Evolutionary conservation across 92 coral and sea anemone genomes (phyloP), one percentile per base, ranked within the genome.

Genomic region (Umimayanthus kanabou): DNA sequence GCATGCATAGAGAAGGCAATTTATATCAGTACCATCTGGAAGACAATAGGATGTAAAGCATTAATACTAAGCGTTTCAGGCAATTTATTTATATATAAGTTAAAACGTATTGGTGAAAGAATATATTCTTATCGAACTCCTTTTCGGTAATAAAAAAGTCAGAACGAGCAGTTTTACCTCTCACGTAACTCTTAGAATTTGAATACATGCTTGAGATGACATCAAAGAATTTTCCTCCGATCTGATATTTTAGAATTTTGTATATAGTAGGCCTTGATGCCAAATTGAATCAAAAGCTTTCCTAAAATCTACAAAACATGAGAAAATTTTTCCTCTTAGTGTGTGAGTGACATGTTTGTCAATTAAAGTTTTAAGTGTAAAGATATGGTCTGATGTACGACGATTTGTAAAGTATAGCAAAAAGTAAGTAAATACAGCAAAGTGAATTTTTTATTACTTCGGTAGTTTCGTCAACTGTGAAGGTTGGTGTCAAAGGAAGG

Each of bases 91-190:
- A 89, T 29, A 73, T 89, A 85, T 0, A 89, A 43, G 66, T 89
- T 85, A 71, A 89, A 84, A 30, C 76, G 70, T 40, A 89, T 33
- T 13, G 91, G 91, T 20, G 76, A 18, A 16, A 85, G 81, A 30
- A 77, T 71, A 76, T 89, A 89, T 29, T 86, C 89, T 89, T 89
- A 89, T 74, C 92, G 43, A 37, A 89, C 92, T 9, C 89, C 92
- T 85, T 77, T 61, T 30, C 33, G 33, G 83, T 78, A 85, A 3
- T 78, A 40, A 78, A 89, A 45, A 85, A 85, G 5, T 77, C 25
- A 0, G 89, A 71, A 58, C 89, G 43, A 15, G 39, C 79, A 37
- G 43, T 14, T 23, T 33, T 77, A 4, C 43, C 22, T 69, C 71
- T 88, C 14, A 80, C 72, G 58, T 55, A 66, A 47, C 92, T 77